These are phyloP conservation scores for Hedychridium roseum DNA, from an alignment of 2,888 invertebrate genomes.

Conservation along the genomic window DNA sequence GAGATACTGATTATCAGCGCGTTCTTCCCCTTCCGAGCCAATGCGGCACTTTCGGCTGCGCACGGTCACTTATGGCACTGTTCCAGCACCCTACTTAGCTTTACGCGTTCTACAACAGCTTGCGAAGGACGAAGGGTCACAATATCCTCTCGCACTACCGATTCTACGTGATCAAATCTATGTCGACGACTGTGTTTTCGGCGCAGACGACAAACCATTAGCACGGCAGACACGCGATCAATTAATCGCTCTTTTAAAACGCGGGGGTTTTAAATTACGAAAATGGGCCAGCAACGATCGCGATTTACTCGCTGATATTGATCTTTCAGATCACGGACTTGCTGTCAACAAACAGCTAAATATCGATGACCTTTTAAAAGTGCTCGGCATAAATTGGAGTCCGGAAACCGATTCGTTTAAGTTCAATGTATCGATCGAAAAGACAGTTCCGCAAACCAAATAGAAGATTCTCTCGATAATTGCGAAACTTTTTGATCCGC, in stretches of 20 bases:
- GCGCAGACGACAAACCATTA: background rate
- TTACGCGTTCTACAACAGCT: conserved; percentile 26
- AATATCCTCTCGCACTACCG: conserved; percentile 5
- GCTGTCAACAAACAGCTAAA: background rate
- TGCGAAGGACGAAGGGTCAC: conserved; percentile 17
- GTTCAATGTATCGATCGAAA: background rate
- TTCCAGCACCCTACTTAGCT: no score
- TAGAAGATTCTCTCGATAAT: conserved; percentile 2
- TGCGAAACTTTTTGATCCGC: conserved; percentile 14
- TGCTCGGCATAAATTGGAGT: conserved; percentile 12
- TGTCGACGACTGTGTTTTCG: conserved; percentile 17
- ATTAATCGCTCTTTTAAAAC: conserved; percentile 1
- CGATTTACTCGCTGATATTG: conserved; percentile 1
- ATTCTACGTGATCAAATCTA: conserved; percentile 5
- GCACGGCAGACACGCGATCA: conserved; percentile 4
- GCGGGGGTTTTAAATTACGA: conserved; percentile 11
- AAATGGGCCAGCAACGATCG: conserved; percentile 24
- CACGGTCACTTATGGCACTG: no score
- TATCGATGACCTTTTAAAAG: conserved; percentile 1
- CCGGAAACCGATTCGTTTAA: background rate
- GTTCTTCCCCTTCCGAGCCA: no score
- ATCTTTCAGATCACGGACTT: conserved; percentile 8
- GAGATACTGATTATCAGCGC: conserved; percentile 27
- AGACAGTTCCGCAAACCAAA: background rate
- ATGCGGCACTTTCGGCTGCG: no score